phyloP scores from a whole-genome alignment of 92 coral and sea anemone species.

The Epizoanthus fatuus region DNA sequence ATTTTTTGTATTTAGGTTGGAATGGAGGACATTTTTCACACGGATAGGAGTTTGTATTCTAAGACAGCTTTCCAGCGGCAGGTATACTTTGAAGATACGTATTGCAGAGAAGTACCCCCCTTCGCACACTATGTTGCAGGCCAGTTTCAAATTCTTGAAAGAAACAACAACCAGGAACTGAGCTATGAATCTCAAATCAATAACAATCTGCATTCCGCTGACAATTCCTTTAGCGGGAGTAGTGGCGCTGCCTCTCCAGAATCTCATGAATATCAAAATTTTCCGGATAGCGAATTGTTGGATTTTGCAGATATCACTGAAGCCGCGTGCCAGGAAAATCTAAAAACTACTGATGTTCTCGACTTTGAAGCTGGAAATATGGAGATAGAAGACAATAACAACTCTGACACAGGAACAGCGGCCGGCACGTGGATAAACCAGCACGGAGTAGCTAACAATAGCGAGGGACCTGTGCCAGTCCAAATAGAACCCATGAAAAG shows the following conservation, averaged over 20 bases:
- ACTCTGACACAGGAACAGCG: conserved; percentile 50
- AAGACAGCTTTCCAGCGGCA: conserved; percentile 38
- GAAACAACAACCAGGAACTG: neutral
- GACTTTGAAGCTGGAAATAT: conserved; percentile 13
- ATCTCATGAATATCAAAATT: conserved; percentile 3
- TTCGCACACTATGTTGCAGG: conserved; percentile 7
- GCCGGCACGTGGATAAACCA: conserved; percentile 73
- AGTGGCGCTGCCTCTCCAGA: conserved; percentile 14
- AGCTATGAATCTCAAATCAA: neutral
- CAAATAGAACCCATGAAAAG: conserved; percentile 94
- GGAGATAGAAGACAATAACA: conserved; percentile 41
- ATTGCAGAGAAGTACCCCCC: conserved; percentile 34
- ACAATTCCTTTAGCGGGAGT: conserved; percentile 14
- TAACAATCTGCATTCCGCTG: neutral
- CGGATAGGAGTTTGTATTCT: conserved; percentile 27
- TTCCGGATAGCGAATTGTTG: conserved; percentile 28
- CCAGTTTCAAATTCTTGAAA: conserved; percentile 25
- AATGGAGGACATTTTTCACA: conserved; percentile 62
- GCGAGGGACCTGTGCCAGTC: conserved; percentile 52
- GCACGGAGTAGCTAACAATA: conserved; percentile 59
- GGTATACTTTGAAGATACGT: conserved; percentile 38
- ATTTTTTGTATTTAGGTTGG: neutral
- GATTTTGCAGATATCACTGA: conserved; percentile 34
- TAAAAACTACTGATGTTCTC: conserved; percentile 2
- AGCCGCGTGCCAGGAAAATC: conserved; percentile 28